A percentile compares a stretch with the other conserved stretches of the same genome.
phyloP scores from a whole-genome alignment of 2,113 vertebrate species.

The Noctilio leporinus region DNA sequence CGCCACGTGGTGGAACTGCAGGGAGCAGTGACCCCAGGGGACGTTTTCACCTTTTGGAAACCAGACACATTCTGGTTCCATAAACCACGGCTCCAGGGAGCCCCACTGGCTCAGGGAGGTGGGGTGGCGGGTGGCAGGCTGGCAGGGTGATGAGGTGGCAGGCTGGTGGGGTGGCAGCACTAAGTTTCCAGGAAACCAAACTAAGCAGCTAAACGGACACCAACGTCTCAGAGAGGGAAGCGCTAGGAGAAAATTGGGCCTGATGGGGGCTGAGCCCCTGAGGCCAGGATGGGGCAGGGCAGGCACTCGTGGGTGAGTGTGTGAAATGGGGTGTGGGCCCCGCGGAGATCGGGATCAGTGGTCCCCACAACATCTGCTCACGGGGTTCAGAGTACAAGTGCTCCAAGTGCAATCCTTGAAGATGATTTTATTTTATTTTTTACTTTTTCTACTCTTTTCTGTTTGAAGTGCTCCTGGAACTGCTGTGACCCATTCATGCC shows the following conservation, averaged over 20 bases:
- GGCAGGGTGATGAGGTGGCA: too few relatives aligned
- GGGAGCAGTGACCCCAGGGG: neutral
- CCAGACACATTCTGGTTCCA: neutral
- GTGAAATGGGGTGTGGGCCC: fast-evolving
- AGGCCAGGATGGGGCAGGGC: neutral
- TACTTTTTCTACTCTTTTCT: neutral
- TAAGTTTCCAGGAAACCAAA: conserved; percentile 11
- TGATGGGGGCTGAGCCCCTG: neutral
- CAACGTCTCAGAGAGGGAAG: neutral
- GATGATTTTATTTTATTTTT: neutral
- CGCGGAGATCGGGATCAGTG: neutral
- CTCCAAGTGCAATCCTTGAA: neutral
- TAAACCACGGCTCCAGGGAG: neutral
- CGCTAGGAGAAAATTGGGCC: fast-evolving
- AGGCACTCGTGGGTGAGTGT: too few relatives aligned
- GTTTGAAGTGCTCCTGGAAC: neutral
- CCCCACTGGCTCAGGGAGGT: neutral
- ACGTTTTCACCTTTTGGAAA: neutral
- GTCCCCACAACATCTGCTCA: too few relatives aligned
- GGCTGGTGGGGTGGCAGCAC: neutral
- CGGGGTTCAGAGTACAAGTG: neutral
- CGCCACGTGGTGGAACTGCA: fast-evolving
- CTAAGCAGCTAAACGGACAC: neutral
- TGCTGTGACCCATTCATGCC: neutral
- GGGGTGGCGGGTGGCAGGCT: too few relatives aligned